A percentile compares a stretch with the other conserved stretches of the same genome.
Conservation (phyloP, 2,113 vertebrate species). For the Arothron firmamentum region DNA sequence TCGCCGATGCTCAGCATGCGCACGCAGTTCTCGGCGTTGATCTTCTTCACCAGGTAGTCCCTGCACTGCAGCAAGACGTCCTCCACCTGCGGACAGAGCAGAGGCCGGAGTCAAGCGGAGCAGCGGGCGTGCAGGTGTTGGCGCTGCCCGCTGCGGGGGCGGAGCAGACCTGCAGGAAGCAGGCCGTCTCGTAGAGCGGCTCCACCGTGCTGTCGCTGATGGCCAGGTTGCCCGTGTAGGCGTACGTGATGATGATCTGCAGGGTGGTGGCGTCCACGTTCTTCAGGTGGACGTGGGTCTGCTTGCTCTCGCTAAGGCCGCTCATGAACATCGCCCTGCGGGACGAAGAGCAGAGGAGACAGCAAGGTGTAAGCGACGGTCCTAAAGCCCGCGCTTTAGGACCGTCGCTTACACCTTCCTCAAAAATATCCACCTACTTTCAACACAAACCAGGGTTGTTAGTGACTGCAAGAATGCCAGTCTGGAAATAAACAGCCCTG, state of each 20-base stretch:
- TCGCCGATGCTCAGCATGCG: conserved; percentile 95
- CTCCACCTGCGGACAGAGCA: conserved; percentile 81
- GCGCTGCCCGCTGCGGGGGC: no score
- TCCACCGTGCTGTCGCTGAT: conserved; percentile 93
- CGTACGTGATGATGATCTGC: conserved; percentile 93
- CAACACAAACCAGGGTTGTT: no score
- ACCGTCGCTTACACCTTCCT: no score
- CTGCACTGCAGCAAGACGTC: conserved; percentile 89
- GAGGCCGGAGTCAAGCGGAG: no score
- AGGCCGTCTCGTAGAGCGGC: conserved; percentile 96
- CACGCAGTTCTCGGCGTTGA: conserved; percentile 96
- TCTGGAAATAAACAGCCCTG: not conserved
- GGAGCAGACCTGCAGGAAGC: conserved; percentile 99
- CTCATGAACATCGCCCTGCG: conserved; percentile 98
- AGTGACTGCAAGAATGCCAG: no score
- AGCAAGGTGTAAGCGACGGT: no score
- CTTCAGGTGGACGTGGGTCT: conserved; percentile 91
- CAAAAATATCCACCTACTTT: no score
- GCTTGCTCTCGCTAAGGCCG: conserved; percentile 95
- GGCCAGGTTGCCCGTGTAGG: conserved; percentile 95
- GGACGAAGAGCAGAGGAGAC: not conserved
- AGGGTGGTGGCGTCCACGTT: conserved; percentile 92
- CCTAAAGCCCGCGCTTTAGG: no score
- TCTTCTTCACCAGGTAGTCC: conserved; percentile 97
- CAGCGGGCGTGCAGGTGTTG: no score